Percentiles rank a stretch among this genome's conserved stretches.
phyloP scores from a whole-genome alignment of 2,797 vertebrate species.

The Tragelaphus eurycerus region DNA sequence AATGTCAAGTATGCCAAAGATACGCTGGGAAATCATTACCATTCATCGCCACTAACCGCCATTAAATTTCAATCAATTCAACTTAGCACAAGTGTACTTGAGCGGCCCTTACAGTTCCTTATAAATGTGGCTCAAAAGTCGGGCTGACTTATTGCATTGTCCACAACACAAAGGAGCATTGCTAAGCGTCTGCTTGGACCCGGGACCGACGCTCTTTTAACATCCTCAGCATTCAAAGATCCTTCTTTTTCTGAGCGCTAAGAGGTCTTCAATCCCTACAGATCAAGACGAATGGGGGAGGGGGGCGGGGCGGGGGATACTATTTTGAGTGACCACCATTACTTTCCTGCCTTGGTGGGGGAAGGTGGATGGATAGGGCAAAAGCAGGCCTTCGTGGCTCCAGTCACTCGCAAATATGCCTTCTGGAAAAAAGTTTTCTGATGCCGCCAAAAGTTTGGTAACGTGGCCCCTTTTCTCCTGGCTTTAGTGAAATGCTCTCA shows the following conservation, averaged over 20 bases:
- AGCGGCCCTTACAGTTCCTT: constrained; percentile 83
- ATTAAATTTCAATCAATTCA: constrained; percentile 94
- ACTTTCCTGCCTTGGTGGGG: neutral
- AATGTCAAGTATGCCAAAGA: constrained; percentile 86
- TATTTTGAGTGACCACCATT: neutral
- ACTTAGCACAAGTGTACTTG: constrained; percentile 90
- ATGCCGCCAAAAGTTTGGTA: constrained; percentile 18
- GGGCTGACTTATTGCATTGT: constrained; percentile 87
- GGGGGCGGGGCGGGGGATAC: neutral
- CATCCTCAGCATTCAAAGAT: constrained; percentile 73
- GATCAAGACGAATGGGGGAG: neutral
- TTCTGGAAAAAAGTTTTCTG: constrained; percentile 41
- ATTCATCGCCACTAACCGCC: constrained; percentile 90
- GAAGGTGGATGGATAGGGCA: accelerated
- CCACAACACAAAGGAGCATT: constrained; percentile 82
- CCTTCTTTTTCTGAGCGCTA: constrained; percentile 41
- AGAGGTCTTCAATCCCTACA: constrained; percentile 44
- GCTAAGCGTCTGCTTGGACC: constrained; percentile 72
- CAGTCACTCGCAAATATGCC: neutral
- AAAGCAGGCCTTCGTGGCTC: neutral
- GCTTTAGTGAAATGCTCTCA: neutral
- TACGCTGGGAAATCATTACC: constrained; percentile 87
- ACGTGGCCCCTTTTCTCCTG: neutral
- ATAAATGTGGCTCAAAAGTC: constrained; percentile 83
- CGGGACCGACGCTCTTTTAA: constrained; percentile 82